These are phyloP conservation scores for Cosmopolites sordidus DNA, from an alignment of 2,888 invertebrate species.

Conservation along the genomic window DNA sequence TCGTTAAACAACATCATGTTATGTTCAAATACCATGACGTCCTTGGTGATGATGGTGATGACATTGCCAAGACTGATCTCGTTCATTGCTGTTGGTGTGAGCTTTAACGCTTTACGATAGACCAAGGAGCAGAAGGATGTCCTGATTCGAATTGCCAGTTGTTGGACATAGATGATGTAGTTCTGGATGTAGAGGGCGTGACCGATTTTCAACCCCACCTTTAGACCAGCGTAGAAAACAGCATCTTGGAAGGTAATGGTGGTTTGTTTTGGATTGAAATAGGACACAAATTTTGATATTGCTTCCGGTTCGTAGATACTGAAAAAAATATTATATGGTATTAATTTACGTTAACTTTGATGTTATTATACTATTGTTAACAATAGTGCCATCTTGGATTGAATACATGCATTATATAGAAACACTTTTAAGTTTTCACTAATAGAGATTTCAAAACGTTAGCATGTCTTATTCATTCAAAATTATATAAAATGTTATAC, in stretches of 20 bases:
- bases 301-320: slow-evolving; percentile 63
- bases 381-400: no score
- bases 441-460: no score
- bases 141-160: slow-evolving; percentile 78
- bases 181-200: slow-evolving; percentile 66
- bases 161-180: slow-evolving; percentile 77
- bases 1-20: slow-evolving; percentile 85
- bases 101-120: slow-evolving; percentile 61
- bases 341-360: no score
- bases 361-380: no score
- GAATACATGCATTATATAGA: no score
- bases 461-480: no score
- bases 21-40: slow-evolving; percentile 85
- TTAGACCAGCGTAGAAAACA: slow-evolving; percentile 67
- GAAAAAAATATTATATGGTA: slow-evolving; percentile 27
- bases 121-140: slow-evolving; percentile 77
- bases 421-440: no score
- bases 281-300: slow-evolving; percentile 62
- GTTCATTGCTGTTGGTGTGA: slow-evolving; percentile 31
- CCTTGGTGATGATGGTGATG: slow-evolving; percentile 91
- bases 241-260: slow-evolving; percentile 54
- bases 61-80: slow-evolving; percentile 52
- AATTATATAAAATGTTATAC: no score
- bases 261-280: slow-evolving; percentile 54
- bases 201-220: slow-evolving; percentile 65